phyloP scores from a whole-genome alignment of 1,140 invertebrate species.

The Atta cephalotes region DNA sequence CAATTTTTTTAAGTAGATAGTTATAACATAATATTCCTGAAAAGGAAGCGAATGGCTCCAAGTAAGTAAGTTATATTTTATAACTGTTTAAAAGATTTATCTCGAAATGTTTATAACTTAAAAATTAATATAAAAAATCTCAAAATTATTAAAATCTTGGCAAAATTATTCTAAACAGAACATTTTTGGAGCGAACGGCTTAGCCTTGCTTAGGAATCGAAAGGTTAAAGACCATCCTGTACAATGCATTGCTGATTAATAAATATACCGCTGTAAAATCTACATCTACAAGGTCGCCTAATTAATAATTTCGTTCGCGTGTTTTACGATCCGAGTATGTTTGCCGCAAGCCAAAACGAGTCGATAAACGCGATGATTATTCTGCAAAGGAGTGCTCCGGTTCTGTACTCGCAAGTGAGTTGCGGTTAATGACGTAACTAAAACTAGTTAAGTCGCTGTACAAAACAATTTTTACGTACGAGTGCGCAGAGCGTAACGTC shows the following conservation, averaged over 20 bases:
- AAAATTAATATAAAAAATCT: no score
- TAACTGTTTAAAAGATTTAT: no score
- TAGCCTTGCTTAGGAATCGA: no score
- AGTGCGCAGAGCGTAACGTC: neutral
- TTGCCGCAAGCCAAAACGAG: neutral
- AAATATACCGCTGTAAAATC: neutral
- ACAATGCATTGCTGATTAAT: neutral
- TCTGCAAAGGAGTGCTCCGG: neutral
- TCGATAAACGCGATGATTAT: constrained; percentile 15
- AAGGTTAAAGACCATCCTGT: neutral
- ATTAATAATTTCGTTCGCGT: constrained; percentile 23
- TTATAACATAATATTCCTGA: no score
- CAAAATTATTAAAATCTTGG: no score
- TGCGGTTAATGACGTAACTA: constrained; percentile 1
- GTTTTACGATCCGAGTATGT: neutral
- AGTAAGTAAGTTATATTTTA: no score
- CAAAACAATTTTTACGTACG: neutral
- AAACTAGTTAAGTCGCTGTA: neutral
- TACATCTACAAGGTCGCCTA: neutral
- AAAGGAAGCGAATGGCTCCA: no score
- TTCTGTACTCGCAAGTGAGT: neutral
- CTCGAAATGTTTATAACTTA: no score
- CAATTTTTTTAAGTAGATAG: no score
- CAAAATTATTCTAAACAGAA: no score
- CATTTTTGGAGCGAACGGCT: no score